Base-by-base conservation (phyloP, 2,113 vertebrate genomes). In the Trogon surrucura region DNA sequence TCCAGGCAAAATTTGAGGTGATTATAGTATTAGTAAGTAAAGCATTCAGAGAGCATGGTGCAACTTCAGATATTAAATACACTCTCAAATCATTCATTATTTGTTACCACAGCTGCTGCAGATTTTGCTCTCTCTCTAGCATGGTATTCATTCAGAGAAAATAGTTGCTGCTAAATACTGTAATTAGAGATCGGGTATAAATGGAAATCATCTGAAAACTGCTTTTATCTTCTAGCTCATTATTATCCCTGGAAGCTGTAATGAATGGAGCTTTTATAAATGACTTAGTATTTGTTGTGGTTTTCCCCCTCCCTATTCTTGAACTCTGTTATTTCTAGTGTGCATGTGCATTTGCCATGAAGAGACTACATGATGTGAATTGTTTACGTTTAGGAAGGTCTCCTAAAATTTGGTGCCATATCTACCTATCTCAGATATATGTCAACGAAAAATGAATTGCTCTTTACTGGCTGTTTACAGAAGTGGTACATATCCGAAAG, bases 71-170 rank as follows among this genome's bases (percentile, higher is more conserved):
- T 88, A 72, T 65, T 94, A 95, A 96, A 91, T 72, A 65, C 25
- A 12, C 48, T 91, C 61, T 88, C 69, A 80, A 93, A 93, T 95
- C 29, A 84, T 89, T 95, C 72, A 85, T 97, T 84, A 62, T 85
- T 97, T 96, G 86, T 97, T 95, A 89, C 41, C 61, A 50, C 90
- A 96, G 92, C 92, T 96, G 93, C 85, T 95, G 89, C 82, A 90
- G 81, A 78, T 87, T 93, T 93, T 90, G 71, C 85, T 89, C 47
- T 93, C 64, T 93, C 67, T 88, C 77, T 95, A 75, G 69, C 64
- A 91, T 36, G 69, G 56, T 81, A 84, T 85, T 91, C 91, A 93
- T 92, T 96, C 95, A 78, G 89, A 89, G 91, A 95, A 93, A 97
- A 96, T 95, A 90, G 94, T 88, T 92, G 72, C 85, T 81, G 72